phyloP scores from a whole-genome alignment of 2,797 vertebrate species.

The Aphelocoma californica region DNA sequence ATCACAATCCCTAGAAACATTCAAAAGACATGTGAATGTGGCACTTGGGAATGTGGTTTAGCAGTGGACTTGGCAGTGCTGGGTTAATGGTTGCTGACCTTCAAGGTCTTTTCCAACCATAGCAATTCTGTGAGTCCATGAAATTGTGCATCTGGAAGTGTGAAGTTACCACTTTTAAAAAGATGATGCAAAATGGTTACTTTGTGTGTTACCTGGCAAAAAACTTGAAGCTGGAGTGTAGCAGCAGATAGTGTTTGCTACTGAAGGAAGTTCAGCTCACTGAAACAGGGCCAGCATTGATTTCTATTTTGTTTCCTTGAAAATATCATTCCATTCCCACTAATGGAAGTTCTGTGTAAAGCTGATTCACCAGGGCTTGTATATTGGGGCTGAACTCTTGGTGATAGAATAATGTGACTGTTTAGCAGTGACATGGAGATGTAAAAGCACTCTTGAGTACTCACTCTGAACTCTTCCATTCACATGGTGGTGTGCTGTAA shows the following conservation, averaged over 20 bases:
- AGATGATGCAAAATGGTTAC: accelerated
- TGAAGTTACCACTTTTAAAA: accelerated
- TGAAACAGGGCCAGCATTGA: neutral
- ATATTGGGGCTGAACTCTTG: neutral
- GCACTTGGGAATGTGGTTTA: neutral
- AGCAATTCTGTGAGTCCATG: accelerated
- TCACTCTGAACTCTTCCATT: neutral
- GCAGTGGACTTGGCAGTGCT: neutral
- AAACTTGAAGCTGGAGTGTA: accelerated
- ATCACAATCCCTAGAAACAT: neutral
- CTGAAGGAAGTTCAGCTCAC: neutral
- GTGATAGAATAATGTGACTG: accelerated
- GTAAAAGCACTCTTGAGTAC: neutral
- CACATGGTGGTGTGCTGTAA: accelerated
- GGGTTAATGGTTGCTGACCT: neutral
- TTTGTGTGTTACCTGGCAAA: neutral
- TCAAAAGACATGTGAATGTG: neutral
- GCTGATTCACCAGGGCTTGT: accelerated
- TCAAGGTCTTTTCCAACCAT: neutral
- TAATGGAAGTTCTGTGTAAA: neutral
- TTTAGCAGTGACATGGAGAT: neutral
- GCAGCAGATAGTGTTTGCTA: accelerated
- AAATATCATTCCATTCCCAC: accelerated
- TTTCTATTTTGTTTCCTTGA: neutral
- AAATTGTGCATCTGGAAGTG: accelerated